Conservation (phyloP, 2,797 vertebrate species). For the Labroides dimidiatus region DNA sequence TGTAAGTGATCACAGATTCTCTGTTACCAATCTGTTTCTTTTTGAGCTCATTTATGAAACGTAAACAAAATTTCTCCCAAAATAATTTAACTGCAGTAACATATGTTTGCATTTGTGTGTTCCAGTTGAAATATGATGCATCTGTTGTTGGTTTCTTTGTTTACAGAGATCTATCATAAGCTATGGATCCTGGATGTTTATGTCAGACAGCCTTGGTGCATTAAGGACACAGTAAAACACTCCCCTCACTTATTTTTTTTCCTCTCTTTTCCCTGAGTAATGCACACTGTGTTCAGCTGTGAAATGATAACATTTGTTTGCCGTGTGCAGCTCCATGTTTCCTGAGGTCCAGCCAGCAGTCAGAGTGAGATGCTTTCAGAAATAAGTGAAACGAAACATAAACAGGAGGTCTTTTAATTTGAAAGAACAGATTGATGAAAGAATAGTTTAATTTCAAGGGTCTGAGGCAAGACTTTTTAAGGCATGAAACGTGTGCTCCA, state of each 20-base stretch:
- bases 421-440: conserved; percentile 28
- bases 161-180: conserved; percentile 68
- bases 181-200: conserved; percentile 73
- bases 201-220: conserved; percentile 63
- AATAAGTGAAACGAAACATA: conserved; percentile 29
- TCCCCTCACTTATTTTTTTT: conserved; percentile 44
- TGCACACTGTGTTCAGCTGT: background rate
- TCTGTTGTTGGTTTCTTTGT: conserved; percentile 71
- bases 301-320: conserved; percentile 21
- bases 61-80: conserved; percentile 60
- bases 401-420: conserved; percentile 32
- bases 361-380: conserved; percentile 16
- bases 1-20: background rate
- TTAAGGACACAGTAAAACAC: conserved; percentile 55
- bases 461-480: conserved; percentile 36
- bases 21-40: conserved; percentile 8
- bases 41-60: conserved; percentile 37
- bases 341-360: conserved; percentile 14
- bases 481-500: conserved; percentile 22
- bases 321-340: conserved; percentile 29
- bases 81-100: conserved; percentile 60
- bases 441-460: conserved; percentile 21
- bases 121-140: conserved; percentile 70
- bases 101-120: conserved; percentile 73
- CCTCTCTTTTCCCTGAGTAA: conserved; percentile 17